Evolutionary conservation across 2,797 vertebrate genomes (phyloP), one percentile per base, ranked within the genome.

Genomic region (Poeciliopsis gracilis): DNA sequence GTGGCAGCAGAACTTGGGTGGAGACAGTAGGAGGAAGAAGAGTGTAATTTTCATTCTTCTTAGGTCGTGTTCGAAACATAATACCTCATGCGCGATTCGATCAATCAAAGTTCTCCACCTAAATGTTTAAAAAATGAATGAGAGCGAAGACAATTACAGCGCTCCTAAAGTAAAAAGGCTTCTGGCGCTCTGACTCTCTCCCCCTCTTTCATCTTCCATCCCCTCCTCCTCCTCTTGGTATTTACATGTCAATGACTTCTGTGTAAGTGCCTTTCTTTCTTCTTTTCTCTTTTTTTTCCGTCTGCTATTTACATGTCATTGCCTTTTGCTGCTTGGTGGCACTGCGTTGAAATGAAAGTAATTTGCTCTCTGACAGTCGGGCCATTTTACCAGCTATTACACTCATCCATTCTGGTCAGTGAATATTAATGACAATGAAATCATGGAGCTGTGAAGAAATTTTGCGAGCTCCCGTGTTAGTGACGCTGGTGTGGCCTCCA

Each of bases 351-450:
- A 92, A 90, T 92, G 89, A 92, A 94, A 92, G 91, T 92, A 90
- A 93, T 94, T 94, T 94, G 90, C 89, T 91, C 74, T 70, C 85
- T 91, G 91, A 93, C 90, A 91, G 90, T 90, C 81, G 36, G 85
- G 85, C 90, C 89, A 91, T 93, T 94, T 93, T 93, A 88, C 86
- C 88, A 93, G 92, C 92, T 89, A 93, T 94, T 93, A 94, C 88
- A 88, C 90, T 91, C 91, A 90, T 90, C 84, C 83, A 87, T 90
- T 93, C 91, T 93, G 92, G 92, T 93, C 93, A 91, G 89, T 92
- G 90, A 92, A 91, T 90, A 88, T 87, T 86, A 88, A 93, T 92
- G 91, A 89, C 90, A 89, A 90, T 89, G 87, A 89, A 92, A 90
- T 79, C 89, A 87, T 47, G 82, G 90, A 92, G 91, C 91, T 91